Conservation (phyloP, 2,113 vertebrate species). For the Rhinolophus sinicus region DNA sequence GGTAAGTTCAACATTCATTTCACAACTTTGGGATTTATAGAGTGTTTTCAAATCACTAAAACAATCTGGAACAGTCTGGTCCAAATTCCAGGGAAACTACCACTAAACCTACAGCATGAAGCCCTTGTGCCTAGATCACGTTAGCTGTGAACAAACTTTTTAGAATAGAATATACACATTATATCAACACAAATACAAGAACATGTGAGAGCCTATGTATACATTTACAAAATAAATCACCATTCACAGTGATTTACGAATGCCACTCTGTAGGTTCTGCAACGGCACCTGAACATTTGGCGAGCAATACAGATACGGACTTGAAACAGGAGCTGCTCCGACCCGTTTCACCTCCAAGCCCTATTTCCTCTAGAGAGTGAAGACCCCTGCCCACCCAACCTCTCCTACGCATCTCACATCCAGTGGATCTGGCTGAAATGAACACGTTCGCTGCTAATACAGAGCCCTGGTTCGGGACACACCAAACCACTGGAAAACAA, state of each 20-base stretch:
- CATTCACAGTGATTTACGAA: neutral
- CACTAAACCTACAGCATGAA: neutral
- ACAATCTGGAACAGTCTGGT: neutral
- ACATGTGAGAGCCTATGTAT: neutral
- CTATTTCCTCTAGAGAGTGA: neutral
- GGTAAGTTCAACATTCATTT: conserved; percentile 32
- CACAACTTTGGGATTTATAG: neutral
- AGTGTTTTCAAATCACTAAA: neutral
- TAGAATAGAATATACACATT: neutral
- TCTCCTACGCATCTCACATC: neutral
- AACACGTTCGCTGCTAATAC: neutral
- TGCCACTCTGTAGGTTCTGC: neutral
- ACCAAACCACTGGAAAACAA: neutral
- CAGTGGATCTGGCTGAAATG: neutral
- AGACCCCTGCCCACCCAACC: neutral
- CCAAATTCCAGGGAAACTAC: conserved; percentile 29
- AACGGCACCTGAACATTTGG: neutral
- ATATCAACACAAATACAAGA: neutral
- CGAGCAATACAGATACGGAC: neutral
- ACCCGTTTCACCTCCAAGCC: neutral
- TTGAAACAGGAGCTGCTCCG: neutral
- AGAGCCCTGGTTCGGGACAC: neutral
- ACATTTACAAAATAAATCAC: neutral
- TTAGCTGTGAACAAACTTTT: neutral
- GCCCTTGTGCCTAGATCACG: neutral